A percentile compares a stretch with the other conserved stretches of the same genome.
Conservation (phyloP, 2,113 vertebrate genomes). For the Hyperoodon ampullatus region DNA sequence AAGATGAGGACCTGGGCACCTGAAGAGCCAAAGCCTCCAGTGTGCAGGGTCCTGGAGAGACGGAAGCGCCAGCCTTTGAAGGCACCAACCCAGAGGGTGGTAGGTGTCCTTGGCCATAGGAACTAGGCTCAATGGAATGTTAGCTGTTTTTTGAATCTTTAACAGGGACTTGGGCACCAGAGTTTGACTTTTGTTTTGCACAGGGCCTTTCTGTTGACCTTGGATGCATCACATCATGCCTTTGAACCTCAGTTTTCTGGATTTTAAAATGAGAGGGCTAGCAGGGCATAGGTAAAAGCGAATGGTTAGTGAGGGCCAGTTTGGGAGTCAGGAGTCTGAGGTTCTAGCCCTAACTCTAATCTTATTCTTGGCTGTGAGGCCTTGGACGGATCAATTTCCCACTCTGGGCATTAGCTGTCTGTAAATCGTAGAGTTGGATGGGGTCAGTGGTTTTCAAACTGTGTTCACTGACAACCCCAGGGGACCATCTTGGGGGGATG, state of each 20-base stretch:
- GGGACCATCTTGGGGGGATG: accelerated
- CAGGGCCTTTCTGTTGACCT: not conserved
- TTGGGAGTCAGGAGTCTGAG: not conserved
- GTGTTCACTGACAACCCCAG: not conserved
- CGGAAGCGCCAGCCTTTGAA: not conserved
- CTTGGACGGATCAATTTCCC: not conserved
- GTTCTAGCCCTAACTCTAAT: not conserved
- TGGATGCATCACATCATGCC: not conserved
- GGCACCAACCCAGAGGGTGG: not conserved
- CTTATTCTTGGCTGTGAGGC: not conserved
- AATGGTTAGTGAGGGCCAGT: not conserved
- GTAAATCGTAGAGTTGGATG: not conserved
- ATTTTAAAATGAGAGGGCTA: not conserved
- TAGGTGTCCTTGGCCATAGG: not conserved
- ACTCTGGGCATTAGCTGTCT: not conserved
- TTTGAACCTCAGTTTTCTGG: not conserved
- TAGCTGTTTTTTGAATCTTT: not conserved
- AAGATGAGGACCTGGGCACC: not conserved
- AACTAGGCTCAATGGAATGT: not conserved
- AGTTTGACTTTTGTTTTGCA: not conserved
- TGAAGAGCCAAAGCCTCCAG: slow-evolving; percentile 62
- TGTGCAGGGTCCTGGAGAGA: not conserved
- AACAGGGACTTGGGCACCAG: not conserved
- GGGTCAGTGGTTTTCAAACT: not conserved
- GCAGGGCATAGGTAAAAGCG: not conserved